Evolutionary conservation across 1,140 invertebrate species (phyloP), one percentile per base, ranked within the genome.

Genomic region (Lepidurus arcticus): DNA sequence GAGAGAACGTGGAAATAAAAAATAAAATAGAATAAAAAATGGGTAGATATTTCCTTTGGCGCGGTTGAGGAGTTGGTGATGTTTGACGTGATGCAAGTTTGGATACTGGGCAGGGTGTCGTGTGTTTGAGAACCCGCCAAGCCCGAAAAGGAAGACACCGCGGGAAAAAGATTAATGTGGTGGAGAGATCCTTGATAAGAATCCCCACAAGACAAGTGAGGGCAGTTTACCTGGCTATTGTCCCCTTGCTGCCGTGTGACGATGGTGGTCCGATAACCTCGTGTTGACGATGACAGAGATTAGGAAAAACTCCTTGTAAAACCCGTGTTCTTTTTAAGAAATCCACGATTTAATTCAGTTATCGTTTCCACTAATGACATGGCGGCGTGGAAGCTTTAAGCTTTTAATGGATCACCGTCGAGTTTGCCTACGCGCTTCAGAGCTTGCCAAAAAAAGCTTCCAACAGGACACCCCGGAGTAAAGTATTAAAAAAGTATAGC

Each of bases 211-310:
- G 34, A 34, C 34, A 34, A 34, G 3, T 34, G 34, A 34, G 34
- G 34, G 34, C 34, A 34, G 34, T 34, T 34, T 34, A 21, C 53
- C 53, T 21, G 21, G 13, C 53, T 7, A 65, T 65, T 65, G 16
- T 65, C 53, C 53, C 9, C 53, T 65, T 65, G 53, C 53, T 11
- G 53, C 53, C 53, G 53, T 65, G 53, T 65, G 53, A 65, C 53
- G 53, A 65, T 65, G 53, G 53, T 65, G 53, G 53, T 65, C 53
- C 53, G 53, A 65, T 65, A 65, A 65, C 53, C 53, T 13, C 10
- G 45, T 65, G 53, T 13, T 13, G 8, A n/a, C 53, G 53, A 65
- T 65, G 16, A 65, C 53, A 65, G 53, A 65, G 53, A 65, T 65
- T 21, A n/a, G 21, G 53, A 65, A 65, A 13, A n/a, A 21, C 16